Base-by-base conservation (phyloP, 1,140 invertebrate genomes). In the Drosophila erecta region DNA sequence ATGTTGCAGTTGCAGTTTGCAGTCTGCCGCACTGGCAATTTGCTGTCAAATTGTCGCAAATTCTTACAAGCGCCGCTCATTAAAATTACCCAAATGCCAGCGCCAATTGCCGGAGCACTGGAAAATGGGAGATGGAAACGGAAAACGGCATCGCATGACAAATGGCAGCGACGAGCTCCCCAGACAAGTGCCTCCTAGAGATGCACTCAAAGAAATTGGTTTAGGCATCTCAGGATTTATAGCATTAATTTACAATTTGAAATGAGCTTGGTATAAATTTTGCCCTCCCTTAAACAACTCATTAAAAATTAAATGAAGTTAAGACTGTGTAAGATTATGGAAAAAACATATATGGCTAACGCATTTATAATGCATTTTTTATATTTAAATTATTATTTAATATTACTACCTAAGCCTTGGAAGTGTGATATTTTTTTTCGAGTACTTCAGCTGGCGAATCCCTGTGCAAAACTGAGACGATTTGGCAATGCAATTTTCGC, bases 61-160 rank as follows among this genome's bases (percentile, higher is more conserved):
- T 86, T 85, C 81, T 75, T 77, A 66, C 74, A 70, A 79, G 81
- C 81, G 81, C 81, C 81, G 57, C 67, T 78, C 67, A 79, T 84
- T 84, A 75, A 75, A 84, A 65, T 81, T 70, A 76, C 73, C 73
- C 62, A 76, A 76, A 76, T 76, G 73, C 72, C 72, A 76, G 40
- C 62, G n/a, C 61, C 73, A 76, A 76, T 76, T 76, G 72, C n/a
- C 72, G 40, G 38, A 44, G 58, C 41, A 35, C 8, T 38, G 37
- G 22, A 44, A 46, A 38, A 38, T 30, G 53, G 35, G 10, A 61
- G 65, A 58, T 37, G 53, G 27, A 41, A 64, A 30, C 30, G 27
- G 27, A 69, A 37, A 71, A 47, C 38, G 66, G 69, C 72, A 87
- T 86, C 70, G 83, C 83, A 78, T 87, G 81, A 81, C 81, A 85